A percentile compares a stretch with the other conserved stretches of the same genome.
Conservation (phyloP, 2,797 vertebrate species). For the Danio choprae region DNA sequence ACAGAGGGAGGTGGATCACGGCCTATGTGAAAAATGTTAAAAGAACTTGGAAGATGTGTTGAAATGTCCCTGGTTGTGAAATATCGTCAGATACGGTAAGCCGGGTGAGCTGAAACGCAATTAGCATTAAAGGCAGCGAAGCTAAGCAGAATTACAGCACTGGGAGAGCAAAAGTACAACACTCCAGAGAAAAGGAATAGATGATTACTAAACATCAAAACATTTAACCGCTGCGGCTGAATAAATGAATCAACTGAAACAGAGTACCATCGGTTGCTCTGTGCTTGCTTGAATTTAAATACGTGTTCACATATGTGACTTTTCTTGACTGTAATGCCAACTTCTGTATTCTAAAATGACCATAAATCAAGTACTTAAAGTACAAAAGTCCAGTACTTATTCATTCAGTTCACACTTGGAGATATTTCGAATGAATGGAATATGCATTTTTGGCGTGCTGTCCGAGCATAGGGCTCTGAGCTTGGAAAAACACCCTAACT, state of each 20-base stretch:
- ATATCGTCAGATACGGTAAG: conserved; percentile 38
- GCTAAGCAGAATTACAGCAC: conserved; percentile 23
- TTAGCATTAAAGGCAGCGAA: conserved; percentile 48
- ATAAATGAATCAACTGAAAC: conserved; percentile 5
- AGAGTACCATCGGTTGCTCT: background rate
- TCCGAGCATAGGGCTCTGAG: too few species aligned
- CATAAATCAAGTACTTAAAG: background rate
- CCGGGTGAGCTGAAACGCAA: conserved; percentile 28
- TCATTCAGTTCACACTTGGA: too few species aligned
- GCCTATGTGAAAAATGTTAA: conserved; percentile 61
- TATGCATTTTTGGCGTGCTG: too few species aligned
- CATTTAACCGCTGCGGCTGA: background rate
- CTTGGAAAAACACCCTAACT: too few species aligned
- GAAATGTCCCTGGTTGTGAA: conserved; percentile 53
- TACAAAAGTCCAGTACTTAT: background rate
- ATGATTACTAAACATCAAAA: conserved; percentile 45
- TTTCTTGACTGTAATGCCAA: background rate
- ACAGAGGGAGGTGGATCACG: conserved; percentile 64
- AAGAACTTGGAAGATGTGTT: conserved; percentile 68
- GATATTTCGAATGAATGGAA: too few species aligned
- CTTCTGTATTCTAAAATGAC: background rate
- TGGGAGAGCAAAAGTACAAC: conserved; percentile 17
- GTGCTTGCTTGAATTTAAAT: background rate
- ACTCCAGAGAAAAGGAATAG: conserved; percentile 26
- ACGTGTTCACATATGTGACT: background rate